Conservation (phyloP, 2,888 invertebrate genomes). For the Drosophila koepferae region DNA sequence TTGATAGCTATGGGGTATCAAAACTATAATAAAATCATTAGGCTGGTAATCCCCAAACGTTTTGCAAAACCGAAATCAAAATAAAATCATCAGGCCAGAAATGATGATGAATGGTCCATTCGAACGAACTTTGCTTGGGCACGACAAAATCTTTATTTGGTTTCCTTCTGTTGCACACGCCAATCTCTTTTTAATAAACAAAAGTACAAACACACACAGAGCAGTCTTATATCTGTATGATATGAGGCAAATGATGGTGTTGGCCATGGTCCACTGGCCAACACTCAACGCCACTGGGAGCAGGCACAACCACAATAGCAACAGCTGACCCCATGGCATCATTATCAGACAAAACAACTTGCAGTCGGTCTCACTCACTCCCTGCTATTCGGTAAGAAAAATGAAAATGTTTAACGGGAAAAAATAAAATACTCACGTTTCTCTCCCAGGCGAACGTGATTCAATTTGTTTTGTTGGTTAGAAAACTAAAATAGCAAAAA, state of each 20-base stretch:
- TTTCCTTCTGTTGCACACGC: slow-evolving; percentile 39
- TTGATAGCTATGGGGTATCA: slow-evolving; percentile 49
- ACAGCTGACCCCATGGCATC: slow-evolving; percentile 66
- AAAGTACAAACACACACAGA: slow-evolving; percentile 41
- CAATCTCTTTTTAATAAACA: slow-evolving; percentile 80
- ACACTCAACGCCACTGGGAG: slow-evolving; percentile 64
- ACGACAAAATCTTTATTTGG: slow-evolving; percentile 64
- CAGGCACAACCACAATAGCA: slow-evolving; percentile 16
- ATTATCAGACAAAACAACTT: slow-evolving; percentile 74
- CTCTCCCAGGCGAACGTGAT: slow-evolving; percentile 79
- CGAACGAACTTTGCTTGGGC: slow-evolving; percentile 38
- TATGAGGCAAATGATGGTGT: slow-evolving; percentile 64
- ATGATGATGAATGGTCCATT: slow-evolving; percentile 73
- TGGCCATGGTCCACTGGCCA: slow-evolving; percentile 54
- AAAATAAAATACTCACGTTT: slow-evolving; percentile 83
- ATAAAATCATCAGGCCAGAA: slow-evolving; percentile 75
- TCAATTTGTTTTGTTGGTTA: slow-evolving; percentile 82
- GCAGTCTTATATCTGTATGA: slow-evolving; percentile 15
- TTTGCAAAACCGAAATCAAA: slow-evolving; percentile 67
- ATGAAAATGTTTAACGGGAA: slow-evolving; percentile 77
- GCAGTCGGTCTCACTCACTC: slow-evolving; percentile 33
- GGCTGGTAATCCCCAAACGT: slow-evolving; percentile 75
- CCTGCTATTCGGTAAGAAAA: slow-evolving; percentile 57
- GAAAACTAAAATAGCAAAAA: slow-evolving; percentile 78
- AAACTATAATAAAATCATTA: slow-evolving; percentile 80